Evolutionary conservation across 2,113 vertebrate genomes (phyloP).

Genomic region (Entomyzon cyanotis): DNA sequence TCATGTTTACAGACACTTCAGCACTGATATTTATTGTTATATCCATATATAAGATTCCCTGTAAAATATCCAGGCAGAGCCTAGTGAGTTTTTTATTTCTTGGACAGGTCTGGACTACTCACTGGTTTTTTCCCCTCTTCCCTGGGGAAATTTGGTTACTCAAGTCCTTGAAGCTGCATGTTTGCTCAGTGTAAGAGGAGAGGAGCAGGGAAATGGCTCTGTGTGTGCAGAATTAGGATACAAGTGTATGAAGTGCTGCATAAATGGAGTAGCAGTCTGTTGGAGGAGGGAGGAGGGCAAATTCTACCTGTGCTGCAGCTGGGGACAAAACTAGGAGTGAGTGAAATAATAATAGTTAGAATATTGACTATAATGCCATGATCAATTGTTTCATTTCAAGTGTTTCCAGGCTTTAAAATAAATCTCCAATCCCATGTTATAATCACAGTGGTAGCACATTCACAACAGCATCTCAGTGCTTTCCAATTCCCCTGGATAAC

Average conservation of each 20-base stretch:
- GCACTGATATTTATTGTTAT: neutral
- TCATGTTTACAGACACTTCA: neutral
- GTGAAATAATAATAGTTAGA: neutral
- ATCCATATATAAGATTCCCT: neutral
- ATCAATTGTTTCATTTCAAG: neutral
- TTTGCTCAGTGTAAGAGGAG: neutral
- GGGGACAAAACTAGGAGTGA: neutral
- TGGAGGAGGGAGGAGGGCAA: neutral
- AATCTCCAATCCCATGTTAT: neutral
- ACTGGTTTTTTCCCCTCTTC: neutral
- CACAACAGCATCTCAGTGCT: neutral
- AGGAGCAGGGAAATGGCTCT: neutral
- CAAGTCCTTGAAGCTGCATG: neutral
- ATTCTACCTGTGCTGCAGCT: neutral
- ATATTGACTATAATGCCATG: neutral
- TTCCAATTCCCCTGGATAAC: neutral
- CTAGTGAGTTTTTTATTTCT: neutral
- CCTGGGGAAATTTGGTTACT: neutral
- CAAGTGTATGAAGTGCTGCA: neutral
- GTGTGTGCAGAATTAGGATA: neutral
- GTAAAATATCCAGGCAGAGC: neutral
- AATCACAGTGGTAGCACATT: neutral
- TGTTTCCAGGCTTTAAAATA: neutral
- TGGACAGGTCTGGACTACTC: neutral
- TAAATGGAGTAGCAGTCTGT: neutral